Percentiles rank a stretch among this genome's conserved stretches.
Conservation (phyloP, 2,113 vertebrate genomes). For the Mobula birostris region DNA sequence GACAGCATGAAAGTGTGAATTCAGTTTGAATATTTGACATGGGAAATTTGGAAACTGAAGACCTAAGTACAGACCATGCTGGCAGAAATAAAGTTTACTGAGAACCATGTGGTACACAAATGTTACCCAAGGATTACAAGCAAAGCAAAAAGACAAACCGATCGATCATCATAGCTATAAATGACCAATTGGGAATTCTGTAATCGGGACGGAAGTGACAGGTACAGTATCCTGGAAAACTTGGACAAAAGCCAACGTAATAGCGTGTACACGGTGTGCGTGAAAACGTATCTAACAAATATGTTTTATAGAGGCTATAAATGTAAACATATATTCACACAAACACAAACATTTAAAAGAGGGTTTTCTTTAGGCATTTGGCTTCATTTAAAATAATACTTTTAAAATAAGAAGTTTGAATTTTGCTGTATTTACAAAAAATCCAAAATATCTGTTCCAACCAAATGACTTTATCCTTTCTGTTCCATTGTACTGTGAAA, state of each 20-base stretch:
- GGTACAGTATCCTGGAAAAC: neutral
- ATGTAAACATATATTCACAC: too few species aligned
- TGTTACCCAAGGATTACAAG: constrained; percentile 7
- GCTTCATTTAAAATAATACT: neutral
- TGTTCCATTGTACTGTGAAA: neutral
- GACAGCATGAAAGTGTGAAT: neutral
- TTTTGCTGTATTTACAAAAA: neutral
- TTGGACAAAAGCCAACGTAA: neutral
- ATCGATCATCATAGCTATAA: constrained; percentile 23
- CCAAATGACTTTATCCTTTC: neutral
- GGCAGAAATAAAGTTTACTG: neutral
- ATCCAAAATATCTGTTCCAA: neutral
- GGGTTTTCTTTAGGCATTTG: neutral
- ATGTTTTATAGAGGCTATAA: too few species aligned
- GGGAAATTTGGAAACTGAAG: neutral
- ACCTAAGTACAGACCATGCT: too few species aligned
- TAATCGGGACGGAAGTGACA: neutral
- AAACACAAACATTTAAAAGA: too few species aligned
- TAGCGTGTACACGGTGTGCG: too few species aligned
- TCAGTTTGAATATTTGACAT: neutral
- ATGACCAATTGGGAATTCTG: constrained; percentile 9
- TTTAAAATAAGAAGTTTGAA: constrained; percentile 6
- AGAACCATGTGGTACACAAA: neutral
- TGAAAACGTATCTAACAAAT: neutral
- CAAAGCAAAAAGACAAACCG: constrained; percentile 18